Percentiles rank a stretch among this genome's conserved stretches.
Conservation (phyloP, 2,797 vertebrate genomes). For the Somateria mollissima region DNA sequence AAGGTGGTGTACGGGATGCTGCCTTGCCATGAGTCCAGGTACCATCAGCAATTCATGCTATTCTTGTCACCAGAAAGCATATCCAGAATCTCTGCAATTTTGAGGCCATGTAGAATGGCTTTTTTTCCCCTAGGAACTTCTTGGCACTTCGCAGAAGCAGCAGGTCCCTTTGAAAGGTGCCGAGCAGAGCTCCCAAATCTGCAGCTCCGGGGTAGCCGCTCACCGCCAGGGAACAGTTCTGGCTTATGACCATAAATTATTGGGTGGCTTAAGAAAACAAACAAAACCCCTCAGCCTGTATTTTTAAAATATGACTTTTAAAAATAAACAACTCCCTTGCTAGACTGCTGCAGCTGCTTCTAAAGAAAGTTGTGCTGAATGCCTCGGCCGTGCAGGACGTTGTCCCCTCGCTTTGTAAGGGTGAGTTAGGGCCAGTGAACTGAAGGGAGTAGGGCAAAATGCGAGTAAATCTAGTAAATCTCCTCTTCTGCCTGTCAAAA, state of each 20-base stretch:
- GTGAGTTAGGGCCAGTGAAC: background rate
- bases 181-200: background rate
- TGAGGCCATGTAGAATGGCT: background rate
- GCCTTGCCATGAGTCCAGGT: background rate
- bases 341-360: background rate
- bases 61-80: background rate
- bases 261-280: background rate
- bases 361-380: background rate
- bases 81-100: background rate
- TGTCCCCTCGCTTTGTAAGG: background rate
- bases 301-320: background rate
- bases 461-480: background rate
- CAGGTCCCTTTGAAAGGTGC: background rate
- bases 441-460: background rate
- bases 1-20: background rate
- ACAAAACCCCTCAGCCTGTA: too few species aligned
- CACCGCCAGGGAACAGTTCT: background rate
- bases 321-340: too few species aligned
- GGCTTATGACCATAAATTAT: background rate
- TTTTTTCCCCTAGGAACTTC: too few species aligned
- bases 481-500: background rate
- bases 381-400: background rate
- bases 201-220: background rate
- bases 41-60: background rate
- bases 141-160: background rate